Conservation (phyloP, 2,888 invertebrate genomes). For the Limnephilus marmoratus region DNA sequence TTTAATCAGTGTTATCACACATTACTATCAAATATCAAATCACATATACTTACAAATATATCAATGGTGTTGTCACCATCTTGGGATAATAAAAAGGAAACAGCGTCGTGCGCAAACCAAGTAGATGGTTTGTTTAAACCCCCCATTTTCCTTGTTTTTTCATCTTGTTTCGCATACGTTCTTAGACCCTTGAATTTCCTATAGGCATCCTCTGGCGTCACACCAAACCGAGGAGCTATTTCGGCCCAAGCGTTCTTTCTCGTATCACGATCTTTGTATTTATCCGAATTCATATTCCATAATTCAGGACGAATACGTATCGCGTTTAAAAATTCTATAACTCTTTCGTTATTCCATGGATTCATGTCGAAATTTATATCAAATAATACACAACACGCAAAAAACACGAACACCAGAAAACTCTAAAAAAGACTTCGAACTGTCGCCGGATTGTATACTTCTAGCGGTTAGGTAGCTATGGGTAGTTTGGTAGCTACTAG, state of each 20-base stretch:
- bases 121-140: neutral
- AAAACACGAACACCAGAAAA: neutral
- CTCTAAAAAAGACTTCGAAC: neutral
- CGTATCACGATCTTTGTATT: neutral
- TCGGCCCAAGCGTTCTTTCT: neutral
- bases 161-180: neutral
- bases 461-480: neutral
- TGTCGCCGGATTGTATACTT: neutral
- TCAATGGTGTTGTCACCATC: neutral
- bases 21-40: neutral
- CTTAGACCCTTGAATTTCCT: neutral
- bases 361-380: neutral
- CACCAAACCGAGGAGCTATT: neutral
- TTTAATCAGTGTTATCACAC: too few species aligned
- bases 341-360: neutral
- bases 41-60: neutral
- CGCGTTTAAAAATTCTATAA: neutral
- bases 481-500: neutral
- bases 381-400: neutral
- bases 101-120: neutral
- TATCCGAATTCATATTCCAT: neutral
- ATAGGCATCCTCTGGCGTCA: neutral
- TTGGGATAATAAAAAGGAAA: neutral
- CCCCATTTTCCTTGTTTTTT: neutral
- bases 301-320: neutral